Evolutionary conservation across 2,888 invertebrate genomes (phyloP), one percentile per base, ranked within the genome.

Genomic region (Ctena decussata): DNA sequence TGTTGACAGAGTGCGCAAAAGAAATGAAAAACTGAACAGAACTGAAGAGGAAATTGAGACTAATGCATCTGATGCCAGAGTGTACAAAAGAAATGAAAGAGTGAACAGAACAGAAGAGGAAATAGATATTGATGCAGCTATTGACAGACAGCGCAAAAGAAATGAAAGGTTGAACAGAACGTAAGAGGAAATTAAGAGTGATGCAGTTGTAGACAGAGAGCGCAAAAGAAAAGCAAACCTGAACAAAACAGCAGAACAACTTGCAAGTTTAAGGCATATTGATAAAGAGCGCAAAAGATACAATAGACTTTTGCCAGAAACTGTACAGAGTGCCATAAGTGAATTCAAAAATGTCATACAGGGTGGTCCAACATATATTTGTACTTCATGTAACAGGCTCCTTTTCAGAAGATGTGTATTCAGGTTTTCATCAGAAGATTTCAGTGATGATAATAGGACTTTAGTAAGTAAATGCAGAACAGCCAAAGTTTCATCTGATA

Each of bases 351-450:
- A 2, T 12, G 44, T 18, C 30, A 41, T 77, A 69, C 44, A 73
- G 49, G 32, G 77, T 5, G 83, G 83, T 12, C 83, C 83, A 70
- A 44, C 76, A 27, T 84, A 44, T 65, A 72, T 84, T 32, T 84
- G 84, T 57, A 71, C 72, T 46, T 15, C 30, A 8, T 84, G 84
- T 76, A 71, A 80, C 46, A 75, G 60, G 32, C 37, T 84, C 30
- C 39, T 84, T 24, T 80, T 72, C 57, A 21, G 71, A 39, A 35
- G 44, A 24, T 44, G 79, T n/a, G 60, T 80, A 21, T 24, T 12
- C 2, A 53, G 46, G 27, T 76, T 46, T 53, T 53, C 41, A n/a
- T 37, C 12, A 70, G 39, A 71, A 53, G n/a, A 80, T n/a, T 82
- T 37, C 53, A 35, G 57, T 46, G 32, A 35, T 24, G 75, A 78